These are phyloP conservation scores for Malurus splendens DNA, from an alignment of 2,797 vertebrate genomes.

Conservation along the genomic window DNA sequence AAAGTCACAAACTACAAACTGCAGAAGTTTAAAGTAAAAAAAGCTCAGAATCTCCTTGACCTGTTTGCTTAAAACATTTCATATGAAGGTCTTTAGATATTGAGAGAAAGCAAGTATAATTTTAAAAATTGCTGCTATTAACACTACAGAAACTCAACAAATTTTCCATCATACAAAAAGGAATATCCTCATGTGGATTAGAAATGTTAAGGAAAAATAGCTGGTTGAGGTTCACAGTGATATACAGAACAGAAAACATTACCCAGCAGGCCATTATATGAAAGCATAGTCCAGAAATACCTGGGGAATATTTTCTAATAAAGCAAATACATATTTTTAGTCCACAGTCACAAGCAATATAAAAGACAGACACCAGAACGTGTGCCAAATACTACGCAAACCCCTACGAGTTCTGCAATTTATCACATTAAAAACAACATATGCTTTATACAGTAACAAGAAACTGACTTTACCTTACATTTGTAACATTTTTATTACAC, in stretches of 20 bases:
- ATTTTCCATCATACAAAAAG: not conserved
- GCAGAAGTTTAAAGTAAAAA: not conserved
- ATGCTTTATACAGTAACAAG: conserved; percentile 21
- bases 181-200: not conserved
- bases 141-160: not conserved
- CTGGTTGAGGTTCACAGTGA: not conserved
- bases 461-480: conserved; percentile 5
- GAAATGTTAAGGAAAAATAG: not conserved
- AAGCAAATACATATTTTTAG: not conserved
- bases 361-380: not conserved
- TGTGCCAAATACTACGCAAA: not conserved
- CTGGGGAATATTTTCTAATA: not conserved
- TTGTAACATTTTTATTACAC: conserved; percentile 16
- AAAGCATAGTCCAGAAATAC: not conserved
- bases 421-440: conserved; percentile 38
- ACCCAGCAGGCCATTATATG: not conserved
- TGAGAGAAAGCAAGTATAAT: not conserved
- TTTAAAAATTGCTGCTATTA: not conserved
- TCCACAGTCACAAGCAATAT: not conserved
- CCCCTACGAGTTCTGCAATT: not conserved
- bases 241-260: not conserved
- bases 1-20: not conserved
- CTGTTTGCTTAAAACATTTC: not conserved
- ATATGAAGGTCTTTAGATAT: not conserved
- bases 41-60: not conserved